Evolutionary conservation across 1,140 invertebrate genomes (phyloP).

Genomic region (Drosophila orena): DNA sequence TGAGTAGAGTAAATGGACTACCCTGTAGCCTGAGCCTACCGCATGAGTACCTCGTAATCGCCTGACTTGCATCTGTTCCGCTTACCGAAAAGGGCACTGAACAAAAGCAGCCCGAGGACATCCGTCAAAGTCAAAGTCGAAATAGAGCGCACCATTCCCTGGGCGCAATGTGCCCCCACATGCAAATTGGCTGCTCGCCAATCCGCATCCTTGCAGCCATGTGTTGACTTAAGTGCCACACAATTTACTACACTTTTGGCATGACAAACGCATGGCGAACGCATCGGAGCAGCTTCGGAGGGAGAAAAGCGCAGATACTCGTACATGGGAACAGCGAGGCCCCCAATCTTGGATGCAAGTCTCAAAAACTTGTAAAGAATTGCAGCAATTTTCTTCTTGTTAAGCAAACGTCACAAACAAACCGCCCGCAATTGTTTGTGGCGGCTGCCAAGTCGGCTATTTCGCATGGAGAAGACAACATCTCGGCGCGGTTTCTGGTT

Average conservation of each 20-base stretch:
- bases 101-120: conserved; percentile 35
- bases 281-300: conserved; percentile 51
- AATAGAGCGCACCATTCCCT: conserved; percentile 65
- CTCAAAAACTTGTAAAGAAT: conserved; percentile 80
- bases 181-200: conserved; percentile 46
- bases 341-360: conserved; percentile 45
- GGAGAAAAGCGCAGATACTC: conserved; percentile 19
- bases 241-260: conserved; percentile 83
- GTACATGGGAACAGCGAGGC: conserved; percentile 36
- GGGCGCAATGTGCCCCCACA: conserved; percentile 45
- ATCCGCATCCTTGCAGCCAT: conserved; percentile 51
- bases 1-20: too few relatives aligned
- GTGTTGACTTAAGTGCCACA: conserved; percentile 83
- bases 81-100: conserved; percentile 9
- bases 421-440: conserved; percentile 79
- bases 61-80: conserved; percentile 27
- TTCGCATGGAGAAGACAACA: conserved; percentile 30
- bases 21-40: not conserved
- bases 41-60: conserved; percentile 10
- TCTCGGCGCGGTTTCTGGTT: conserved; percentile 30
- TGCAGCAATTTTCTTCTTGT: conserved; percentile 84
- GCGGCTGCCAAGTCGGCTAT: conserved; percentile 21
- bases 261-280: conserved; percentile 82
- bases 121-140: conserved; percentile 83
- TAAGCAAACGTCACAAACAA: conserved; percentile 82